phyloP scores from a whole-genome alignment of 2,797 vertebrate genomes.

The Rallus crepitans region DNA sequence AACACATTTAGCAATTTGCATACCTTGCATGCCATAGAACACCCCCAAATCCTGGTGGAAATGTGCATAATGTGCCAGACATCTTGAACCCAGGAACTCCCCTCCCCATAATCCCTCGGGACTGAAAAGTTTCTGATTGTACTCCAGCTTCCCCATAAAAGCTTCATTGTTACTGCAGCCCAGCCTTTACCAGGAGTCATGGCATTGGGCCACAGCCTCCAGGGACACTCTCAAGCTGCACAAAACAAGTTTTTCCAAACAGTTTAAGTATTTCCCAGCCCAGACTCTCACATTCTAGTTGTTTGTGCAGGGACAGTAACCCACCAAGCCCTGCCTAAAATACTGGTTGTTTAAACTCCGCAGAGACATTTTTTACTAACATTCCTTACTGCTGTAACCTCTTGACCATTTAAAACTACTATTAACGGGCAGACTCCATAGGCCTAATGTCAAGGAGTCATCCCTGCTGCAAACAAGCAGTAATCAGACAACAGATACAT shows the following conservation, averaged over 20 bases:
- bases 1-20: slow-evolving; percentile 68
- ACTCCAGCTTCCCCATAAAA: slow-evolving; percentile 73
- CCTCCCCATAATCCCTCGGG: slow-evolving; percentile 70
- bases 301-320: slow-evolving; percentile 71
- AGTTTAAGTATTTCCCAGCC: slow-evolving; percentile 72
- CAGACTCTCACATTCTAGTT: slow-evolving; percentile 70
- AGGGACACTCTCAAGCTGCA: slow-evolving; percentile 71
- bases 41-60: slow-evolving; percentile 73
- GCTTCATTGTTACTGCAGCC: slow-evolving; percentile 72
- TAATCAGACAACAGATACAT: neutral
- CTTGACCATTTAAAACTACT: slow-evolving; percentile 55
- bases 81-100: slow-evolving; percentile 75
- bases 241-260: slow-evolving; percentile 74
- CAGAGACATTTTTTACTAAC: slow-evolving; percentile 58
- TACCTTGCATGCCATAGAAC: slow-evolving; percentile 69
- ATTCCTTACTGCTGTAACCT: slow-evolving; percentile 53
- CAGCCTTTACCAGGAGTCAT: slow-evolving; percentile 69
- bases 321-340: slow-evolving; percentile 62
- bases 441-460: slow-evolving; percentile 33
- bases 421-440: slow-evolving; percentile 53
- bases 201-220: slow-evolving; percentile 70
- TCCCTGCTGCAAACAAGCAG: neutral
- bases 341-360: slow-evolving; percentile 67
- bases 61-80: slow-evolving; percentile 68
- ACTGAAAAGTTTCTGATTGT: slow-evolving; percentile 61